These are phyloP conservation scores for Oryctes rhinoceros DNA, from an alignment of 1,140 invertebrate species.

Conservation along the genomic window DNA sequence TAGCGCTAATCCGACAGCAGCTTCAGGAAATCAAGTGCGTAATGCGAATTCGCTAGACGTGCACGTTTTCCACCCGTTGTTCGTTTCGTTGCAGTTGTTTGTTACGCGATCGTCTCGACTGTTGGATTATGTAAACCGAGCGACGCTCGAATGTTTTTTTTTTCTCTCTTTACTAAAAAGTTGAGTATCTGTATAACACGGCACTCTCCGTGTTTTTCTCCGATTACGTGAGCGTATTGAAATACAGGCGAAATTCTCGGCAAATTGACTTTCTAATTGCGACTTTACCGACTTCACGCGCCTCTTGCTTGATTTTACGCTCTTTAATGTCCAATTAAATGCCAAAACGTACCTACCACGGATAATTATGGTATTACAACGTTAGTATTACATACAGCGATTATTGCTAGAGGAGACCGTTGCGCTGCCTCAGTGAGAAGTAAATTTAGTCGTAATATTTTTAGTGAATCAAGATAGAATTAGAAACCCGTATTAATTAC, in stretches of 20 bases:
- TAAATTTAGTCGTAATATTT: slow-evolving; percentile 19
- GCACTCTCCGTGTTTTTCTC: slow-evolving; percentile 4
- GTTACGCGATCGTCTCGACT: not conserved
- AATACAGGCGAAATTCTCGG: slow-evolving; percentile 8
- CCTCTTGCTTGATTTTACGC: slow-evolving; percentile 17
- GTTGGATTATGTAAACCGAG: not conserved
- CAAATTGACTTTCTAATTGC: slow-evolving; percentile 15
- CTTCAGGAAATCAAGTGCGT: slow-evolving; percentile 13
- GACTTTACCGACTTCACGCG: not conserved
- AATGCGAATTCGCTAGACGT: not conserved
- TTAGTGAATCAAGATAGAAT: slow-evolving; percentile 2
- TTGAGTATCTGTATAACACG: not conserved
- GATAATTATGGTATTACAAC: slow-evolving; percentile 3
- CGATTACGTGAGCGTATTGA: not conserved
- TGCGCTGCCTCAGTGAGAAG: not conserved
- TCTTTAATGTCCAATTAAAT: slow-evolving; percentile 16
- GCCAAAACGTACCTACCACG: not conserved
- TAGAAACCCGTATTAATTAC: not conserved
- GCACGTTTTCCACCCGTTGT: not conserved
- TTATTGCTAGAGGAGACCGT: not conserved
- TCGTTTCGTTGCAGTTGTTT: not conserved
- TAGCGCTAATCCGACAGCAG: not conserved
- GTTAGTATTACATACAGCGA: not conserved
- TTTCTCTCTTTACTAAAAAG: not conserved
- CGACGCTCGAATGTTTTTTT: slow-evolving; percentile 7